Percentiles rank a stretch among this genome's conserved stretches.
Conservation (phyloP, 1,140 invertebrate genomes). For the Drosophila leontia region DNA sequence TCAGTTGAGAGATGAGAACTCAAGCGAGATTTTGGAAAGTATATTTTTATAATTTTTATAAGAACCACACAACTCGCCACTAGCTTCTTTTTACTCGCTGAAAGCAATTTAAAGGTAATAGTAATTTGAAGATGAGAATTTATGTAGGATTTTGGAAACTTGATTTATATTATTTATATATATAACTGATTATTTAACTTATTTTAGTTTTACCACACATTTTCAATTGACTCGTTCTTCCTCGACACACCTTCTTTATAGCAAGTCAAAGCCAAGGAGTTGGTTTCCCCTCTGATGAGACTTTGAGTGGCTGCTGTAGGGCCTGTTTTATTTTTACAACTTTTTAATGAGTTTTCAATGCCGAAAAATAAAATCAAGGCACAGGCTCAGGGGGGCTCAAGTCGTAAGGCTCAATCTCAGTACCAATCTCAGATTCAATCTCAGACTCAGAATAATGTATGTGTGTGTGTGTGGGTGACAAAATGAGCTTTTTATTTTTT, state of each 20-base stretch:
- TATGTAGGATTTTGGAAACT: too few relatives aligned
- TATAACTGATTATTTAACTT: too few relatives aligned
- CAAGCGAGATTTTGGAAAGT: too few relatives aligned
- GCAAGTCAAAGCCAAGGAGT: constrained; percentile 1
- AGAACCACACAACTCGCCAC: too few relatives aligned
- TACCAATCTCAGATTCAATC: constrained; percentile 2
- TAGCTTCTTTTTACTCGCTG: too few relatives aligned
- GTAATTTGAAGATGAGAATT: too few relatives aligned
- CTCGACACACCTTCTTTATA: background rate
- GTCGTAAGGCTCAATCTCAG: constrained; percentile 35
- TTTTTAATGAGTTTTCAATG: constrained; percentile 79
- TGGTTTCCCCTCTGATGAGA: constrained; percentile 7
- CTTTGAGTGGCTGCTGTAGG: constrained; percentile 4
- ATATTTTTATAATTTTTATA: background rate
- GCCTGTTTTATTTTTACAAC: constrained; percentile 46
- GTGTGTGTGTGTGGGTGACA: constrained; percentile 31
- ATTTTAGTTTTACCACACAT: background rate
- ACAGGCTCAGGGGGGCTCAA: constrained; percentile 32
- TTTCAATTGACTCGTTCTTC: background rate
- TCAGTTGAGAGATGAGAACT: too few relatives aligned
- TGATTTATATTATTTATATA: too few relatives aligned
- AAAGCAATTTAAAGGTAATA: too few relatives aligned
- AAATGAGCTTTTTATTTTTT: constrained; percentile 70
- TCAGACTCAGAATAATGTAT: constrained; percentile 7
- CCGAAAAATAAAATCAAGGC: constrained; percentile 24